Evolutionary conservation across 2,888 invertebrate genomes (phyloP).

Genomic region (Scaptomyza flava): DNA sequence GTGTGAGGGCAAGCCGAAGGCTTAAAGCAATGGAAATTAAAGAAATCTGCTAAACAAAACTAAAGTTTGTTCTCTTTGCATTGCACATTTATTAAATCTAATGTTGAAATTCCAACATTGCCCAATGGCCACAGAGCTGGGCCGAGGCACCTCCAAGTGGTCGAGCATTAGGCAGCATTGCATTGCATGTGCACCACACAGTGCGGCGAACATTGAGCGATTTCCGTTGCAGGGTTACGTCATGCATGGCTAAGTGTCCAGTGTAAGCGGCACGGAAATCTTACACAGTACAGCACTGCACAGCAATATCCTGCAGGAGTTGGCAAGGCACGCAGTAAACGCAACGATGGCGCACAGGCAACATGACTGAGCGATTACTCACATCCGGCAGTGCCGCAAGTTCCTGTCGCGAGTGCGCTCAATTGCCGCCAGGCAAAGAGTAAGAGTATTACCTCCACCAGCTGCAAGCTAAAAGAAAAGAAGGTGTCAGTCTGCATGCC

Average conservation of each 20-base stretch:
- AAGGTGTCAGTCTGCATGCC: conserved; percentile 27
- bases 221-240: conserved; percentile 72
- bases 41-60: neutral
- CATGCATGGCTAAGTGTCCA: conserved; percentile 60
- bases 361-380: conserved; percentile 78
- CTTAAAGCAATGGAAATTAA: neutral
- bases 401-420: conserved; percentile 69
- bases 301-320: conserved; percentile 57
- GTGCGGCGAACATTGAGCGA: conserved; percentile 57
- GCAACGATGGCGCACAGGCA: conserved; percentile 28
- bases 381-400: conserved; percentile 72
- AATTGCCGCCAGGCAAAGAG: conserved; percentile 36
- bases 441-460: conserved; percentile 3
- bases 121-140: neutral
- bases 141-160: neutral
- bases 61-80: neutral
- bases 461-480: conserved; percentile 26
- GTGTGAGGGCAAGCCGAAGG: neutral
- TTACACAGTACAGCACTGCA: conserved; percentile 34
- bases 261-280: conserved; percentile 47
- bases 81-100: conserved; percentile 13
- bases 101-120: conserved; percentile 18
- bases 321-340: conserved; percentile 10
- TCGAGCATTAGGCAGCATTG: neutral
- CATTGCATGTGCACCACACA: conserved; percentile 57